Conservation (phyloP, 2,888 invertebrate species). For the Cloeon dipterum region DNA sequence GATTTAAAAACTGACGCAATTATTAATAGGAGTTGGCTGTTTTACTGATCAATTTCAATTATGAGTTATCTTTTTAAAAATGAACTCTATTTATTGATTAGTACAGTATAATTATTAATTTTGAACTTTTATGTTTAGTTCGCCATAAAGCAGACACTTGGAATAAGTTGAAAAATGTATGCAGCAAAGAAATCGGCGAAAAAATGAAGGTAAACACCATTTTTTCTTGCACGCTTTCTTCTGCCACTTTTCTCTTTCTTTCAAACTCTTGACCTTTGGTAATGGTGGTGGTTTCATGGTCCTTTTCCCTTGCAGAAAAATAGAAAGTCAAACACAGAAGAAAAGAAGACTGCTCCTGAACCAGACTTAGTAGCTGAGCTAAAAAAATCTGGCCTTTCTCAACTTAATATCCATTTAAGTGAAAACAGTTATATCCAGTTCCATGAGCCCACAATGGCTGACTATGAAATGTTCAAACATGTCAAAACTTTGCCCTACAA, state of each 20-base stretch:
- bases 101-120: constrained; percentile 2
- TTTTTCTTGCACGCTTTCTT: neutral
- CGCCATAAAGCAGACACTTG: constrained; percentile 81
- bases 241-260: neutral
- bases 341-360: constrained; percentile 3
- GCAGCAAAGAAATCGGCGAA: constrained; percentile 90
- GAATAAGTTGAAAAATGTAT: constrained; percentile 88
- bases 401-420: constrained; percentile 9
- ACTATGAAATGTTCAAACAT: constrained; percentile 8
- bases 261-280: too few species aligned
- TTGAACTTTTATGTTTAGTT: too few species aligned
- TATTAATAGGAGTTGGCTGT: too few species aligned
- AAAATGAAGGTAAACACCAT: constrained; percentile 58
- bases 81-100: neutral
- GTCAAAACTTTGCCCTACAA: constrained; percentile 7
- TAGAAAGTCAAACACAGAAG: neutral
- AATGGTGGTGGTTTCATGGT: neutral
- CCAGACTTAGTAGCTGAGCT: neutral
- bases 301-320: constrained; percentile 1
- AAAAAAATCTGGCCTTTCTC: constrained; percentile 3
- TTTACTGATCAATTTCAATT: too few species aligned
- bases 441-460: constrained; percentile 9
- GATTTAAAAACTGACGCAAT: too few species aligned
- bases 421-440: constrained; percentile 11
- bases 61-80: neutral